Base-by-base conservation (phyloP, 2,888 invertebrate species). In the Cosmorhoe ocellata region DNA sequence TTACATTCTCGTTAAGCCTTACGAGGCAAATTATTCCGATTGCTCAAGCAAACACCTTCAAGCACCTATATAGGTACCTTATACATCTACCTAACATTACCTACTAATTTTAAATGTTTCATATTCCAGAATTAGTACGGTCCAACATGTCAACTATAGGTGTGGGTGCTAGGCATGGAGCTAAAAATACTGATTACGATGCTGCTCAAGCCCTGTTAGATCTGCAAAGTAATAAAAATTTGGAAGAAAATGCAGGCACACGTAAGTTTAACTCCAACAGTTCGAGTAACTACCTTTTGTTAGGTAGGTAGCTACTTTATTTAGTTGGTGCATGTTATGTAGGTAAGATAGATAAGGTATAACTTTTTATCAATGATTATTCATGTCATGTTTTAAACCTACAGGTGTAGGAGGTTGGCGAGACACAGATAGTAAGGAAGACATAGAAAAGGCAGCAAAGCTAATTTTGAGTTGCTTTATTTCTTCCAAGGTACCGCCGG, bases 121-220 rank as follows among this genome's bases (percentile, higher is more conserved):
- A 18, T 3, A 24, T 24, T 24, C 1, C 1, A 24, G 24, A 24
- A 7, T 24, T 5, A 6, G 24, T 24, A 24, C 24, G 18, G 36
- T n/a, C 6, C 1, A 2, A 37, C 27, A 67, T 65, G 63, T 56
- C 65, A 10, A 37, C 51, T 1, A 13, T 61, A 12, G 57, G 56
- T 24, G 57, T 66, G 44, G 58, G 42, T 36, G 33, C 34, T 8
- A 36, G 39, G 8, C 33, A 28, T 30, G 27, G 36, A 9, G 12
- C 42, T 14, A 60, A 53, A 45, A 67, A 63, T 24, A 61, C 50
- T 6, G 71, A 74, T 12, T 62, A 61, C 22, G 71, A 71, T 45
- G 71, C 71, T 31, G 72, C 71, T 3, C 72, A 70, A 42, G 69
- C 69, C 1, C 61, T 74, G 14, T 51, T 73, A 40, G 67, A 71